Conservation (phyloP, 2,888 invertebrate genomes). For the Hypsopygia costalis region DNA sequence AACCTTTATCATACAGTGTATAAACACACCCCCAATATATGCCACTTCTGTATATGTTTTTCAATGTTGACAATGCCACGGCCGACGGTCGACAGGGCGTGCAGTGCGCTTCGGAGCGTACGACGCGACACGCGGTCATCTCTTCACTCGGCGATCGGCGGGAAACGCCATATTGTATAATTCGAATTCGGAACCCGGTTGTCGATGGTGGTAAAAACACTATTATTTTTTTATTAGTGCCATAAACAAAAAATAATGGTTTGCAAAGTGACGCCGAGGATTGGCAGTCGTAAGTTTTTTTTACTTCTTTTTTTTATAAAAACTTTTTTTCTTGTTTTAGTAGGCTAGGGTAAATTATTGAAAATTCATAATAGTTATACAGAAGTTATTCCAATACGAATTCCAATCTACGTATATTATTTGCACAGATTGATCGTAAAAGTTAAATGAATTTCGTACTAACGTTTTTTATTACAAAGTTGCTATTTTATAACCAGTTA, state of each 20-base stretch:
- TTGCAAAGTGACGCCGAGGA: constrained; percentile 56
- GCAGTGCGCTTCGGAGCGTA: constrained; percentile 11
- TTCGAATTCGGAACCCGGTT: constrained; percentile 4
- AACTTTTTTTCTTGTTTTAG: too few species aligned
- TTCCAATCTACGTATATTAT: too few species aligned
- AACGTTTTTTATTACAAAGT: too few species aligned
- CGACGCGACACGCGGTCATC: constrained; percentile 11
- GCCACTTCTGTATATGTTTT: constrained; percentile 2
- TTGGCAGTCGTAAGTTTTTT: constrained; percentile 46
- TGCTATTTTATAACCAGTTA: too few species aligned
- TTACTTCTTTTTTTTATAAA: background rate
- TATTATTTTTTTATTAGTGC: constrained; percentile 9
- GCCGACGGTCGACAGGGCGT: constrained; percentile 7
- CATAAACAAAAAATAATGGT: constrained; percentile 41
- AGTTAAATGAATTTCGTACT: too few species aligned
- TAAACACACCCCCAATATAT: background rate
- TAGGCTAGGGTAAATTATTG: too few species aligned
- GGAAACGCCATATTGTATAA: background rate
- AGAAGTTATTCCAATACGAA: too few species aligned
- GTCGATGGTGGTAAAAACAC: constrained; percentile 3
- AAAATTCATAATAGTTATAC: too few species aligned
- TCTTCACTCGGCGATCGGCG: background rate
- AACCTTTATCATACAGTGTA: background rate
- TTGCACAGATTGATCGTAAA: too few species aligned
- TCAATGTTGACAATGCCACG: constrained; percentile 12